Evolutionary conservation across 2,113 vertebrate genomes (phyloP).

Genomic region (Ptilorrhoa leucosticta): DNA sequence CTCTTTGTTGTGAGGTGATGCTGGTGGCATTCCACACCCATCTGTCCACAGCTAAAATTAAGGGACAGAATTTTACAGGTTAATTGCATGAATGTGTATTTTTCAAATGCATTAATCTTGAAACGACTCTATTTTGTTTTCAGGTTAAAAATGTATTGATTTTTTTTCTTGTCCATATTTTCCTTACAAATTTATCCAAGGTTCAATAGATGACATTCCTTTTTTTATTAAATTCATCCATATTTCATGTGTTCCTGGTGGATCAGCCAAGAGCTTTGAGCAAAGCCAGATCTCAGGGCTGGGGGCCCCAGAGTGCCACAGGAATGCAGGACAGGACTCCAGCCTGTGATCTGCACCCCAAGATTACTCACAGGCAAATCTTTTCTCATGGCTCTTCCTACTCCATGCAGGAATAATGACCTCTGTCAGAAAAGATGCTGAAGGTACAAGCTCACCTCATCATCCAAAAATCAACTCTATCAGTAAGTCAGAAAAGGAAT

Average conservation of each 20-base stretch:
- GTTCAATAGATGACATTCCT: neutral
- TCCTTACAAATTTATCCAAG: neutral
- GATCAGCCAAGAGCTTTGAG: neutral
- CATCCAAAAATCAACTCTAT: neutral
- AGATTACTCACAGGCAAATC: neutral
- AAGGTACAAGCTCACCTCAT: neutral
- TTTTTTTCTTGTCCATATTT: neutral
- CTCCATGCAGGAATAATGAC: neutral
- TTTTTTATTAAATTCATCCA: neutral
- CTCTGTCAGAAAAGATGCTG: neutral
- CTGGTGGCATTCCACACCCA: slow-evolving; percentile 67
- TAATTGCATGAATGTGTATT: neutral
- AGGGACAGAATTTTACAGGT: neutral
- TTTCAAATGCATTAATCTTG: neutral
- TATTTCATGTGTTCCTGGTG: neutral
- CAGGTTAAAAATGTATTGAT: neutral
- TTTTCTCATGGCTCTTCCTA: neutral
- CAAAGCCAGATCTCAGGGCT: neutral
- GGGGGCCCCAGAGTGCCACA: neutral
- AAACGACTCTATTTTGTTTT: neutral
- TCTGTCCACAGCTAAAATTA: slow-evolving; percentile 87
- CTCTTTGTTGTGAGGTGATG: slow-evolving; percentile 80
- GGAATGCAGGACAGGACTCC: neutral
- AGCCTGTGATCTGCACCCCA: neutral
- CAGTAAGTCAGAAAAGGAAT: neutral